Conservation (phyloP, 2,797 vertebrate species). For the Selene dorsalis region DNA sequence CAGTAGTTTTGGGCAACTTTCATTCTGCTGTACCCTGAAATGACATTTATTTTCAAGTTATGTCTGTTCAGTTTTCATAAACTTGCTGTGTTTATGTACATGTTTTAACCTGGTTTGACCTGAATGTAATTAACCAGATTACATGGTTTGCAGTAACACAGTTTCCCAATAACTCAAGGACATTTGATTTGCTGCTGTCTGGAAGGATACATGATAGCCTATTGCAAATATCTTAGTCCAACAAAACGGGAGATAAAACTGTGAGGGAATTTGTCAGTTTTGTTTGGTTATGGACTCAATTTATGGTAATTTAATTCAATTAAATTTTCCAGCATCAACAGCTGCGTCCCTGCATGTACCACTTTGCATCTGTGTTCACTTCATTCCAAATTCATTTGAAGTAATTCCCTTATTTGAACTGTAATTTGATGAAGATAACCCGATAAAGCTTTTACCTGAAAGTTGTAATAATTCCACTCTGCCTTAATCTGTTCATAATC, state of each 20-base stretch:
- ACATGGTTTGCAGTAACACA: slow-evolving; percentile 3
- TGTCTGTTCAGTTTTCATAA: not conserved
- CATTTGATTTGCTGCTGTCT: slow-evolving; percentile 15
- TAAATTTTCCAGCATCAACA: slow-evolving; percentile 35
- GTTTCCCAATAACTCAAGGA: not conserved
- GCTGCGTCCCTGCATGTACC: slow-evolving; percentile 37
- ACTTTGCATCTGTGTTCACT: slow-evolving; percentile 23
- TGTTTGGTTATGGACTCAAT: slow-evolving; percentile 39
- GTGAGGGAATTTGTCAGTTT: slow-evolving; percentile 21
- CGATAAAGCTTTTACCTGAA: not conserved
- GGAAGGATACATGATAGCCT: not conserved
- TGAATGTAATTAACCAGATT: slow-evolving; percentile 22
- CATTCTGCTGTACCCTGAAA: not conserved
- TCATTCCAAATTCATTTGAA: slow-evolving; percentile 36
- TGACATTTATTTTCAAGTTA: not conserved
- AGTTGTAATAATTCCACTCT: slow-evolving; percentile 18
- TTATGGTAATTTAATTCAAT: slow-evolving; percentile 46
- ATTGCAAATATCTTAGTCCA: slow-evolving; percentile 17
- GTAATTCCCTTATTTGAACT: slow-evolving; percentile 27
- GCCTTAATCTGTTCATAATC: slow-evolving; percentile 14
- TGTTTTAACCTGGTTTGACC: not conserved
- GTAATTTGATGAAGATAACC: slow-evolving; percentile 29
- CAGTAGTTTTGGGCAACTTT: slow-evolving; percentile 66
- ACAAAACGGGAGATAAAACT: slow-evolving; percentile 13
- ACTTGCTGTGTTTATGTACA: not conserved